Conservation (phyloP, 2,797 vertebrate genomes). For the Sebastes reedi region DNA sequence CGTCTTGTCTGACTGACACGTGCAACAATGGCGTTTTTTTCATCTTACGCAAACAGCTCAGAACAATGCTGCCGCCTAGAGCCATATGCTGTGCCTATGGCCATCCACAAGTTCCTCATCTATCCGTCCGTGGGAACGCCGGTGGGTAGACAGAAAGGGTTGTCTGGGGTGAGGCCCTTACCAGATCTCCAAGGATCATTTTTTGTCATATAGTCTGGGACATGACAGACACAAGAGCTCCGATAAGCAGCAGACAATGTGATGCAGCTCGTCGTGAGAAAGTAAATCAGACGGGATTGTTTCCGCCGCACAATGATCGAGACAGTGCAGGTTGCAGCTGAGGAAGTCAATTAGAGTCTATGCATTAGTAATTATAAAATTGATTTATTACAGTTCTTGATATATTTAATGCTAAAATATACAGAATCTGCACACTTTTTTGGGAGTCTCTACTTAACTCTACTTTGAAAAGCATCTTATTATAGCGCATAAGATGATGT, state of each 20-base stretch:
- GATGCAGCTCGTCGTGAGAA: constrained; percentile 33
- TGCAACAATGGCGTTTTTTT: constrained; percentile 71
- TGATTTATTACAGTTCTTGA: neutral
- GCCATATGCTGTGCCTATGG: constrained; percentile 77
- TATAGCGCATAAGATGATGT: neutral
- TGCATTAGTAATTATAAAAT: neutral
- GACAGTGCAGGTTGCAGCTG: neutral
- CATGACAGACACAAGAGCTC: constrained; percentile 36
- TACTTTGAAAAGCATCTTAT: constrained; percentile 10
- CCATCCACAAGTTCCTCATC: constrained; percentile 55
- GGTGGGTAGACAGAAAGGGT: constrained; percentile 56
- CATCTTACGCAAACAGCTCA: constrained; percentile 60
- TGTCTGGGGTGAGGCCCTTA: constrained; percentile 58
- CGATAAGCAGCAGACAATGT: constrained; percentile 21
- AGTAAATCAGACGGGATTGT: constrained; percentile 46
- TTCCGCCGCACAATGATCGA: neutral
- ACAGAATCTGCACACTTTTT: neutral
- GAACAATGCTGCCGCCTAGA: constrained; percentile 74
- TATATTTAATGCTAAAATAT: neutral
- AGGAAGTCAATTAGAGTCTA: neutral
- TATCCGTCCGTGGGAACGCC: constrained; percentile 73
- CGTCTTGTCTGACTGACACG: constrained; percentile 68
- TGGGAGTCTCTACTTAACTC: neutral
- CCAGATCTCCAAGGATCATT: constrained; percentile 37
- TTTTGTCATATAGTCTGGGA: constrained; percentile 50